A percentile compares a stretch with the other conserved stretches of the same genome.
These are phyloP conservation scores for Epiblema foenella DNA, from an alignment of 2,888 invertebrate genomes.

Conservation along the genomic window DNA sequence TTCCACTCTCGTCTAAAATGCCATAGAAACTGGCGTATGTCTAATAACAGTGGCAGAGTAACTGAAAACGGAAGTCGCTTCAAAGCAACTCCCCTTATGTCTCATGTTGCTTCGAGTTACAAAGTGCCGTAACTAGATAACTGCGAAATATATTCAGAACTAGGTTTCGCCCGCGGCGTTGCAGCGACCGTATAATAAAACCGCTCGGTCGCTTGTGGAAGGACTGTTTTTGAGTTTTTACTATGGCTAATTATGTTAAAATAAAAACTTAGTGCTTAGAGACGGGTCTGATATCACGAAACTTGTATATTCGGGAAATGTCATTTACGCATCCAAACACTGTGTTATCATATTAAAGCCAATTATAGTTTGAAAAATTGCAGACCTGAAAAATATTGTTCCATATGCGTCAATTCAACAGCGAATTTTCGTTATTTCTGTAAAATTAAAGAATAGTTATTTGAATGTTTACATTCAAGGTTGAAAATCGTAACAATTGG, in stretches of 20 bases:
- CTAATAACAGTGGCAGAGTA: conserved; percentile 47
- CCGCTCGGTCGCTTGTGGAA: not conserved
- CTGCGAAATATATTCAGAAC: conserved; percentile 38
- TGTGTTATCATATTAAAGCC: no score
- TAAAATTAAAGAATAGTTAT: no score
- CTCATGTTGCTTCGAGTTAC: conserved; percentile 44
- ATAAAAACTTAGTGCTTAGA: no score
- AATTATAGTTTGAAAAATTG: no score
- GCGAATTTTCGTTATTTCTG: no score
- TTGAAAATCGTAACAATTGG: no score
- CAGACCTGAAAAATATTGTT: no score
- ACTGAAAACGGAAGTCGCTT: conserved; percentile 50
- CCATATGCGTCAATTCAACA: no score
- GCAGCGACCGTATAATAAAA: conserved; percentile 1
- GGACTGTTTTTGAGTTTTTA: not conserved
- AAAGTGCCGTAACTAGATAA: conserved; percentile 43
- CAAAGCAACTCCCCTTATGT: conserved; percentile 48
- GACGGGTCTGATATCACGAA: no score
- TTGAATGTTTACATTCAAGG: no score
- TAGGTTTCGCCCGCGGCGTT: conserved; percentile 19
- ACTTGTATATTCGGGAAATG: no score
- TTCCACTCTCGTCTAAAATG: conserved; percentile 47
- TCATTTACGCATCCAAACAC: no score
- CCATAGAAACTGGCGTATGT: conserved; percentile 46
- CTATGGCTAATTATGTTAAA: not conserved